Evolutionary conservation across 2,113 vertebrate species (phyloP).

Genomic region (Paradisaea rubra): DNA sequence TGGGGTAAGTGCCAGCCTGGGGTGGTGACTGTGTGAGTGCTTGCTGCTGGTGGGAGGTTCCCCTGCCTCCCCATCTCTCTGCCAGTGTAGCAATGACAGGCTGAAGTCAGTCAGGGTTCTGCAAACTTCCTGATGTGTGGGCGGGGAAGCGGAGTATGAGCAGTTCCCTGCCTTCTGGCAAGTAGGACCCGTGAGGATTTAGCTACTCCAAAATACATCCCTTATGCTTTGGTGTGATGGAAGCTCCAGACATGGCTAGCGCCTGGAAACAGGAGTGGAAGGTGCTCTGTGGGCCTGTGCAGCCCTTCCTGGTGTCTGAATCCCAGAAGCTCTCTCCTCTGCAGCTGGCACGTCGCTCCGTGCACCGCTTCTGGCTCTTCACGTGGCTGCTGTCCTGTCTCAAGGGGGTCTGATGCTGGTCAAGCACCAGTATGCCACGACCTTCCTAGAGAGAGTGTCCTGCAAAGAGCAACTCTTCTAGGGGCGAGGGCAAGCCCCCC

Average conservation of each 20-base stretch:
- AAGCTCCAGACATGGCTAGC: not conserved
- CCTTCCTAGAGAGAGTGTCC: too few relatives aligned
- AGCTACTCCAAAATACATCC: not conserved
- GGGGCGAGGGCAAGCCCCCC: too few relatives aligned
- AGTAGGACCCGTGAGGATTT: not conserved
- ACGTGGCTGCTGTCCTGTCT: not conserved
- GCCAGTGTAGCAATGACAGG: not conserved
- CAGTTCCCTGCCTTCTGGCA: constrained; percentile 1
- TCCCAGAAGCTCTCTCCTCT: not conserved
- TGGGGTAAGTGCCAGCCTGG: constrained; percentile 78
- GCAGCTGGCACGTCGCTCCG: rapidly evolving
- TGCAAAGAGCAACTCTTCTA: too few relatives aligned
- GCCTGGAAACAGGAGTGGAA: not conserved
- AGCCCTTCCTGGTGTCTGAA: not conserved
- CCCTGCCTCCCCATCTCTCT: not conserved
- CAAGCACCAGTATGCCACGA: too few relatives aligned
- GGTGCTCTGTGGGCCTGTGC: not conserved
- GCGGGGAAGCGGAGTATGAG: not conserved
- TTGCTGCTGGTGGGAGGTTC: not conserved
- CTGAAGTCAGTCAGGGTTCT: not conserved
- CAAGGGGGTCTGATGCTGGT: too few relatives aligned
- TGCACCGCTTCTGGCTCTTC: rapidly evolving
- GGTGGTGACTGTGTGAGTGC: not conserved
- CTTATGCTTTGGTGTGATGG: not conserved
- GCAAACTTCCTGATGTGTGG: not conserved